Percentiles rank a stretch among this genome's conserved stretches.
Conservation (phyloP, 2,888 invertebrate genomes). For the Scaptomyza flava region DNA sequence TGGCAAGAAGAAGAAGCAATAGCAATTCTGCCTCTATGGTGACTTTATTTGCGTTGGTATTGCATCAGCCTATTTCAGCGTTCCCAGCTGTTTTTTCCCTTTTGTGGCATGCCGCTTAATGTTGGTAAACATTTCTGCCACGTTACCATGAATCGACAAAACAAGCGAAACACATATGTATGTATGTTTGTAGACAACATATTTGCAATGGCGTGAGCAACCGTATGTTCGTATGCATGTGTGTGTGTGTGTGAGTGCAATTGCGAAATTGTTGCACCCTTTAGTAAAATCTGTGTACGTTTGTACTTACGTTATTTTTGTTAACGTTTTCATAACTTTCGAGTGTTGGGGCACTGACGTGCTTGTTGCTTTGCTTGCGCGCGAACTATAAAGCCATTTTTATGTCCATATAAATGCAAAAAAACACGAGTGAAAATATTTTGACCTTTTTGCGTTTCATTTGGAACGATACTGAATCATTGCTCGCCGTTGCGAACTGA, state of each 20-base stretch:
- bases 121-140: slow-evolving; percentile 50
- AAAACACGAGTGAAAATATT: slow-evolving; percentile 71
- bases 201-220: slow-evolving; percentile 34
- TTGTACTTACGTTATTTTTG: slow-evolving; percentile 78
- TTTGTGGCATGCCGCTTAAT: slow-evolving; percentile 66
- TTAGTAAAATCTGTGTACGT: background rate
- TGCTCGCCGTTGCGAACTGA: background rate
- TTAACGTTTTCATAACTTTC: slow-evolving; percentile 81
- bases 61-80: slow-evolving; percentile 70
- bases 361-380: slow-evolving; percentile 78
- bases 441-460: slow-evolving; percentile 83
- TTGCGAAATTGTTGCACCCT: slow-evolving; percentile 52
- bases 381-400: slow-evolving; percentile 91
- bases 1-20: slow-evolving; percentile 15
- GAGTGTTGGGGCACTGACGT: slow-evolving; percentile 81
- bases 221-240: background rate
- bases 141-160: slow-evolving; percentile 52
- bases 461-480: slow-evolving; percentile 65
- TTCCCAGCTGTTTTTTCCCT: slow-evolving; percentile 33
- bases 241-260: slow-evolving; percentile 16
- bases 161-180: background rate
- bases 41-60: slow-evolving; percentile 48
- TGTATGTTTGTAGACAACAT: slow-evolving; percentile 18
- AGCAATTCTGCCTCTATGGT: slow-evolving; percentile 13
- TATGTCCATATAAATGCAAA: slow-evolving; percentile 85